Percentiles rank a stretch among this genome's conserved stretches.
Conservation (phyloP, 2,797 vertebrate genomes). For the Nannoperca australis region DNA sequence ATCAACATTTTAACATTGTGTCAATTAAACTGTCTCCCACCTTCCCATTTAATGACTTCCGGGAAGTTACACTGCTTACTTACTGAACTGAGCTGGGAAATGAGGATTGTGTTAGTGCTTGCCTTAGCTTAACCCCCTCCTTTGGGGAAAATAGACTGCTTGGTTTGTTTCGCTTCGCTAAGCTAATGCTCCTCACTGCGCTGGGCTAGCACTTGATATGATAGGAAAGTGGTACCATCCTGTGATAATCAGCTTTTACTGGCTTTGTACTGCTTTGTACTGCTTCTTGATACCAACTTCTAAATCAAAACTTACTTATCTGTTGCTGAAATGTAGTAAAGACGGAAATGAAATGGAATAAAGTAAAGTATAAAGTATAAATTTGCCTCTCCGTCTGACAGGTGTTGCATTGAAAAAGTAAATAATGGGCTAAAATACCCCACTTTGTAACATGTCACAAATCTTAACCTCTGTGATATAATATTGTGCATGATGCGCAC, state of each 20-base stretch:
- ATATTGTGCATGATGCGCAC: not conserved
- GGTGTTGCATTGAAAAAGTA: conserved; percentile 25
- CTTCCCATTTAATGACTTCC: conserved; percentile 45
- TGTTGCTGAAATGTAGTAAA: conserved; percentile 30
- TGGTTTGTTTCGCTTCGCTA: conserved; percentile 70
- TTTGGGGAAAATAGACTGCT: conserved; percentile 58
- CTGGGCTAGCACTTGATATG: conserved; percentile 41
- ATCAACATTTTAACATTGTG: conserved; percentile 61
- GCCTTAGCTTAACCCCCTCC: conserved; percentile 52
- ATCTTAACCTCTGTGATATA: conserved; percentile 1
- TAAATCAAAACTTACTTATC: conserved; percentile 55
- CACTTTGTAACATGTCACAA: conserved; percentile 33
- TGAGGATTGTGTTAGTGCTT: conserved; percentile 34
- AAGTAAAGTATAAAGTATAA: conserved; percentile 10
- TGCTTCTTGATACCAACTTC: conserved; percentile 36
- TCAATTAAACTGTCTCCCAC: conserved; percentile 53
- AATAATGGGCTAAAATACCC: conserved; percentile 8
- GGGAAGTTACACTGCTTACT: conserved; percentile 28
- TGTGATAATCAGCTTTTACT: conserved; percentile 74
- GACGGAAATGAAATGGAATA: conserved; percentile 15
- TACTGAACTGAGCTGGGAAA: conserved; percentile 52
- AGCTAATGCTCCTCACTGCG: conserved; percentile 67
- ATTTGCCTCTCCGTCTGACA: conserved; percentile 16
- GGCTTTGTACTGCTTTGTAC: conserved; percentile 35
- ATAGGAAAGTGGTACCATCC: conserved; percentile 50